Base-by-base conservation (phyloP, 1,140 invertebrate species). In the Drosophila nikananu region DNA sequence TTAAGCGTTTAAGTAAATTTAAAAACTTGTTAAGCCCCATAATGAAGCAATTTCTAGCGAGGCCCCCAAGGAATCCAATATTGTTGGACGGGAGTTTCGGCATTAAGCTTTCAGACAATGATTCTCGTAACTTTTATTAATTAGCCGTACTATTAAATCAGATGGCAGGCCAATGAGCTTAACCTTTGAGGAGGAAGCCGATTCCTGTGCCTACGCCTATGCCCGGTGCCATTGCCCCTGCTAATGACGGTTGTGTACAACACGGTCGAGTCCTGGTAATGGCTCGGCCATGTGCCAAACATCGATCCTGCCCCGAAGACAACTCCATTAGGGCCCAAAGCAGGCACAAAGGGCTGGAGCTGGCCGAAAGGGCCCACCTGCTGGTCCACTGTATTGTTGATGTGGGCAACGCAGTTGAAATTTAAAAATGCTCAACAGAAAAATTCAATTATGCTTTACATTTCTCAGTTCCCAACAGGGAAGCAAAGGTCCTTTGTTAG, bases 1-100 rank as follows among this genome's bases (percentile, higher is more conserved):
- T 89, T 83, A 89, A 83, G 84, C 77, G 68, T 79, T 89, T 89
- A 89, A 89, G 84, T 76, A 83, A 89, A 89, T 89, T 89, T 81
- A 68, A 89, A 89, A 89, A 89, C 81, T 89, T 89, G 64, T 81
- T 83, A 89, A 89, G 84, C 78, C 63, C 55, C 41, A 67, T 89
- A 83, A 89, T 89, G 83, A 80, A 87, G 80, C 80, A 80, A 87
- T 86, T 80, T 80, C 51, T 54, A 61, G 61, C 73, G 35, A 74
- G 48, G 66, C 58, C 48, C 52, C 67, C 39, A 41, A 30, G 54
- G 63, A 62, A 42, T 41, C 62, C 54, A 49, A 37, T 51, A 41
- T 58, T 41, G 23, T 52, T 30, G 8, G 37, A 27, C 35, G 27
- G 42, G 44, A 55, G 27, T 58, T 15, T 41, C 48, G 42, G 48